Evolutionary conservation across 2,888 invertebrate genomes (phyloP).

Genomic region (Stenchaetothrips biformis): DNA sequence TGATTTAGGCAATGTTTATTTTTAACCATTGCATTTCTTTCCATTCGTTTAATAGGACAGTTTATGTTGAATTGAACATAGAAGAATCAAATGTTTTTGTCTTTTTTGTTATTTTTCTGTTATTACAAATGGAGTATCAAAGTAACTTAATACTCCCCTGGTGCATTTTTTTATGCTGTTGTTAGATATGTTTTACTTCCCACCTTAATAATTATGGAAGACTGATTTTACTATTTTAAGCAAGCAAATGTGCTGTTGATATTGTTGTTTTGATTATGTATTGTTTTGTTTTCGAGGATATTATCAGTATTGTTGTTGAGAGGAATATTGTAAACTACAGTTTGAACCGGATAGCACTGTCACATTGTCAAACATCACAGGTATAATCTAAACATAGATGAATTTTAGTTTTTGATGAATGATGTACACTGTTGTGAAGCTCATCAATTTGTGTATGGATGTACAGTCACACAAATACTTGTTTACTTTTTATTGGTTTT

Average conservation of each 20-base stretch:
- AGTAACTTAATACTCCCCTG: not conserved
- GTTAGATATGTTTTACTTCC: not conserved
- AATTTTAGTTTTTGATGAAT: not conserved
- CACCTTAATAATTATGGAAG: not conserved
- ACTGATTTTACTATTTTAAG: constrained; percentile 1
- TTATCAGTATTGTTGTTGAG: not conserved
- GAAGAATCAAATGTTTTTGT: not conserved
- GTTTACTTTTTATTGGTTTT: not conserved
- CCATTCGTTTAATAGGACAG: not conserved
- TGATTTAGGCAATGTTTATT: not conserved
- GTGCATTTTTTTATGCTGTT: not conserved
- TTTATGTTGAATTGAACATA: not conserved
- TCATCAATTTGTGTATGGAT: not conserved
- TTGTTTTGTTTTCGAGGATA: not conserved
- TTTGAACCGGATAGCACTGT: too few relatives aligned
- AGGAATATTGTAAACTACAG: too few relatives aligned
- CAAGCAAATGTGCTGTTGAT: not conserved
- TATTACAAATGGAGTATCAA: not conserved
- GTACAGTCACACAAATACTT: not conserved
- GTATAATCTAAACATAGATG: not conserved
- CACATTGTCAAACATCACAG: too few relatives aligned
- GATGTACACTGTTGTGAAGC: not conserved
- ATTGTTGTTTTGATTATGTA: not conserved
- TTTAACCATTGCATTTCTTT: not conserved
- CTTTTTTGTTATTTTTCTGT: not conserved